Evolutionary conservation across 2,113 vertebrate species (phyloP), one percentile per base, ranked within the genome.

Genomic region (Centropus unirufus): DNA sequence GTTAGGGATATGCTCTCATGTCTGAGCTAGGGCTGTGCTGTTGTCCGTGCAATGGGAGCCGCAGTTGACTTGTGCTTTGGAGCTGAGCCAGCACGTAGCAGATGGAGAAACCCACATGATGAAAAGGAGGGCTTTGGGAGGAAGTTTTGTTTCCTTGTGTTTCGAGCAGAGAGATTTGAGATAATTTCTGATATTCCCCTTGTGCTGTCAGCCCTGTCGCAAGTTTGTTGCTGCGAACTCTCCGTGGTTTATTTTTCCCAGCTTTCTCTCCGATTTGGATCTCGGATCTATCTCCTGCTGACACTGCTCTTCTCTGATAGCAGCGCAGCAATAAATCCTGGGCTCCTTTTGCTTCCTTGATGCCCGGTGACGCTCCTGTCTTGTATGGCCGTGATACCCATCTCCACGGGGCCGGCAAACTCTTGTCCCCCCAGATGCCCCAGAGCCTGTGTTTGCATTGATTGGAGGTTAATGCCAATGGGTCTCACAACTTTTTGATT

Each of bases 401-500:
- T 40, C 68, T 70, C 80, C 17, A 4, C 11, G 32, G 67, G 92
- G n/a, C 63, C 27, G 8, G 22, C 44, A 73, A 87, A 83, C 75
- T 52, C 90, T 68, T 90, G 91, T 92, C 87, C 94, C 95, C 72
- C 88, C 76, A 30, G 79, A 8, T 90, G 90, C 80, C 82, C 83
- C 84, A 40, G 76, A 42, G 26, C 61, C 46, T 6, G 54, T 92
- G 93, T 94, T 92, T 96, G 95, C 92, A 34, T 69, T 95, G 97
- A 95, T 75, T 86, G 97, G 98, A 98, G 97, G 97, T 97, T 98
- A 97, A 97, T 90, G 95, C 95, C 76, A 32, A 85, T 51, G 96
- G 95, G 82, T 96, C 93, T 96, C 91, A 97, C 97, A 97, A 98
- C 97, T 98, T 97, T 97, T 97, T 98, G 98, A 98, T 98, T 97